Base-by-base conservation (phyloP, 64 coral and sea anemone genomes). In the Stichodactyla mertensii region DNA sequence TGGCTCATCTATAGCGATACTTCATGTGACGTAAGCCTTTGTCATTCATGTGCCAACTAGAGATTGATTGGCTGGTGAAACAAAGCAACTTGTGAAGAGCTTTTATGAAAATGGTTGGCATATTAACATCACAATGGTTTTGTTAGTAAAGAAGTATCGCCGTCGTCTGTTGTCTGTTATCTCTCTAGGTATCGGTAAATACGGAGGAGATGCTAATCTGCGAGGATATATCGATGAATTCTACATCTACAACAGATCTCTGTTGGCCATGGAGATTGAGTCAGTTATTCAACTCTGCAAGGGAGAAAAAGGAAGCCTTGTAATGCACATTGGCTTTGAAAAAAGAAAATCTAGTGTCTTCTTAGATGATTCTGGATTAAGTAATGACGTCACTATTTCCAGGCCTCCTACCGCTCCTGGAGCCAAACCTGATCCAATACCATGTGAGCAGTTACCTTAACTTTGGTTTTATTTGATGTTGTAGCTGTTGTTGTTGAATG, bases 221-320 rank as follows among this genome's bases (percentile, higher is more conserved):
- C 87, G 86, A 64, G 96, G 92, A 10, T 98, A 95, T 56, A 66
- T 98, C 16, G 96, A 98, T 55, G 96, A 98, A 69, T 88, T 98
- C 12, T 98, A 98, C 85, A 92, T 98, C 26, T 98, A 92, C 82
- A 98, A 98, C 64, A 98, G 91, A 89, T 92, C 96, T 36, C 64
- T 98, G 23, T 70, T 87, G 27, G 86, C 88, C 6, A 80, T 92
- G 16, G 96, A 92, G 16, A 91, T 98, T 18, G 84, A 98, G n/a
- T 52, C 88, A 7, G 83, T 98, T 16, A 92, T 94, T 23, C 55
- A 88, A 4, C 84, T 88, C 52, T 98, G 96, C 16, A 86, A 87
- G 13, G 95, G 90, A 26, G 84, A 70, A 11, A 84, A 88, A 57
- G 88, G 89, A 45, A 95, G 83, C 27, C 70, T 98, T 79, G 87